Percentiles rank a stretch among this genome's conserved stretches.
Conservation (phyloP, 2,113 vertebrate genomes). For the Urocitellus parryii region DNA sequence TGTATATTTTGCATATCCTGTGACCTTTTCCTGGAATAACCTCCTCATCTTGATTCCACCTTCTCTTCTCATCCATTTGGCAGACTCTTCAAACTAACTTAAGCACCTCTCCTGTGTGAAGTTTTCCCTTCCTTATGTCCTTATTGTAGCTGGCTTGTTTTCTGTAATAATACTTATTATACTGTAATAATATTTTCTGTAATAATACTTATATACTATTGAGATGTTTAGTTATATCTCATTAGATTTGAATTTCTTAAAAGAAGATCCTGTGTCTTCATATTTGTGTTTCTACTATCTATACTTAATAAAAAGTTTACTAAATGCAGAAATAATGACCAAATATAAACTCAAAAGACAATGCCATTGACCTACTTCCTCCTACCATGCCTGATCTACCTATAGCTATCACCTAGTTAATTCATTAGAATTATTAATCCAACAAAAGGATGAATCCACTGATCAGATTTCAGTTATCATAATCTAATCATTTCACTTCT, state of each 20-base stretch:
- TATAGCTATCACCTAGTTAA: no score
- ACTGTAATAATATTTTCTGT: background rate
- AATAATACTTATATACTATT: background rate
- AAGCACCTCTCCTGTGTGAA: slow-evolving; percentile 13
- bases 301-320: slow-evolving; percentile 7
- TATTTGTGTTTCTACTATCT: slow-evolving; percentile 52
- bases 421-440: no score
- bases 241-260: slow-evolving; percentile 51
- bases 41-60: background rate
- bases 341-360: no score
- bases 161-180: background rate
- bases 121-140: background rate
- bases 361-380: no score
- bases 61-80: background rate
- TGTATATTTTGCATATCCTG: background rate
- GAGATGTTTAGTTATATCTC: slow-evolving; percentile 7
- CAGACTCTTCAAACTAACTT: background rate
- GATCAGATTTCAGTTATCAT: no score
- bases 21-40: slow-evolving; percentile 35
- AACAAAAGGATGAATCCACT: no score
- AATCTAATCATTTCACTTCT: no score
- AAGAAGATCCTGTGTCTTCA: background rate
- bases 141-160: background rate
- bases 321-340: slow-evolving; percentile 33
- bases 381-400: no score